phyloP scores from a whole-genome alignment of 2,888 invertebrate genomes.

The Polyommatus iphigenia region DNA sequence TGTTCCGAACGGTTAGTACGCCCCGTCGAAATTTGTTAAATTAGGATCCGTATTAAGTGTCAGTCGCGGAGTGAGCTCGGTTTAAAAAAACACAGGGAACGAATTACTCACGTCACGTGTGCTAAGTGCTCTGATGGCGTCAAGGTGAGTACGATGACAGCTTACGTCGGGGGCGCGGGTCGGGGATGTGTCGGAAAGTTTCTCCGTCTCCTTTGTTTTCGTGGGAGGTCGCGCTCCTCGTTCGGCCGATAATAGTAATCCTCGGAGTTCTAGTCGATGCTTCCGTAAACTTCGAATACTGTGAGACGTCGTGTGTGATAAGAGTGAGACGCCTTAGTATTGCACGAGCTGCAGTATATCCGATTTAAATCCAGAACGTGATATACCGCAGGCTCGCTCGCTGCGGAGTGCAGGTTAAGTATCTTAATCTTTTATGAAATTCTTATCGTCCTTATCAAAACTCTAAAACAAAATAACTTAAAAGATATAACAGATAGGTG shows the following conservation, averaged over 20 bases:
- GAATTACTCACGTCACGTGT: neutral
- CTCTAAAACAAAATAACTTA: neutral
- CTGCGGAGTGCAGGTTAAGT: constrained; percentile 12
- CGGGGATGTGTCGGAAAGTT: neutral
- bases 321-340: neutral
- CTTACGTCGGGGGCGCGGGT: neutral
- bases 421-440: neutral
- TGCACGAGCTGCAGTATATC: constrained; percentile 1
- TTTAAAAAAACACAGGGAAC: neutral
- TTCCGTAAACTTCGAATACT: constrained; percentile 14
- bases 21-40: neutral
- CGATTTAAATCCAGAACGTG: neutral
- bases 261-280: neutral
- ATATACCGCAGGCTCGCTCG: neutral
- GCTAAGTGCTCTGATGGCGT: neutral
- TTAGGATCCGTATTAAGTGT: neutral
- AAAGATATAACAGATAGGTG: neutral
- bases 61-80: neutral
- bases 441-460: neutral
- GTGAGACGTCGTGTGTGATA: constrained; percentile 9
- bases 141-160: neutral
- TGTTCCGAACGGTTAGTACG: constrained; percentile 90
- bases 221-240: neutral
- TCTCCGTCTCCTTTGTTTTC: neutral
- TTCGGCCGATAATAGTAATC: neutral